phyloP scores from a whole-genome alignment of 2,888 invertebrate species.

The Epiperipatus broadwayi region DNA sequence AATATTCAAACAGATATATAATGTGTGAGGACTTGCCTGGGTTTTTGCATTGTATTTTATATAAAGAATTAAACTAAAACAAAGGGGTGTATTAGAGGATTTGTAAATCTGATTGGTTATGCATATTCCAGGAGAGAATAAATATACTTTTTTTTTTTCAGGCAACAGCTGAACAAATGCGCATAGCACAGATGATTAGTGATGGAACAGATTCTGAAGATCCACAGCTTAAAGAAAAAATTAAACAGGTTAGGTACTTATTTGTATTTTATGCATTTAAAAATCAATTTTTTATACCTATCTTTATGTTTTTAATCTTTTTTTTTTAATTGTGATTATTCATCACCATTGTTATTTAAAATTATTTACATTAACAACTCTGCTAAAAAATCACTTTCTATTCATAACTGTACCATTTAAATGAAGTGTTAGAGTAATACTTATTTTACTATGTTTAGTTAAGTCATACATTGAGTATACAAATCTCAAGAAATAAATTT shows the following conservation, averaged over 20 bases:
- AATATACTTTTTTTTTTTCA: slow-evolving; percentile 31
- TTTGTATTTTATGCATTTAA: neutral
- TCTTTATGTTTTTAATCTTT: slow-evolving; percentile 7
- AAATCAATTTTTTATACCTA: slow-evolving; percentile 11
- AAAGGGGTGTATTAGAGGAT: slow-evolving; percentile 21
- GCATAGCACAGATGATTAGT: slow-evolving; percentile 62
- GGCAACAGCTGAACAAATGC: slow-evolving; percentile 65
- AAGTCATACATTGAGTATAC: too few species aligned
- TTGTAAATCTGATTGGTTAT: neutral
- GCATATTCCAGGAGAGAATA: slow-evolving; percentile 3
- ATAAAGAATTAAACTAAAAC: slow-evolving; percentile 20
- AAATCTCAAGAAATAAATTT: too few species aligned
- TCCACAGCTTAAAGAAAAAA: slow-evolving; percentile 43
- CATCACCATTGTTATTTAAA: too few species aligned
- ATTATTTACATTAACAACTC: too few species aligned
- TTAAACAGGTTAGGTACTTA: slow-evolving; percentile 38
- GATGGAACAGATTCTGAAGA: slow-evolving; percentile 39
- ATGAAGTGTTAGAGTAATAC: too few species aligned
- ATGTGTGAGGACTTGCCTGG: too few species aligned
- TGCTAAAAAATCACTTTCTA: too few species aligned
- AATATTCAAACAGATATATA: too few species aligned
- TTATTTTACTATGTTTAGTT: too few species aligned
- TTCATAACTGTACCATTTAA: too few species aligned
- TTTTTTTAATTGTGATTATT: slow-evolving; percentile 10
- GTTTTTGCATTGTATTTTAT: too few species aligned